Base-by-base conservation (phyloP, 1,140 invertebrate species). In the Arctopsyche grandis region DNA sequence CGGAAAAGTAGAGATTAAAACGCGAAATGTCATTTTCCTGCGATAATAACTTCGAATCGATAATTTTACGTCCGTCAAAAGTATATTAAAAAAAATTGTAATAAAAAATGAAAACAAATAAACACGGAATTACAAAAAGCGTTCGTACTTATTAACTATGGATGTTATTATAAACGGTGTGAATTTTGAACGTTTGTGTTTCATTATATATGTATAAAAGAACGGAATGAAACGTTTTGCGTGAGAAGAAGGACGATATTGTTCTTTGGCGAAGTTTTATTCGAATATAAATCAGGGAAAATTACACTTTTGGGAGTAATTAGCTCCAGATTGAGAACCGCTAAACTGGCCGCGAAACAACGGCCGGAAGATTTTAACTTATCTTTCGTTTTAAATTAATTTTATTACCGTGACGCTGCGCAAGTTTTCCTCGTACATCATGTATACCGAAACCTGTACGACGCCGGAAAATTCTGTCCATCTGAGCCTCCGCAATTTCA, bases 261-360 rank as follows among this genome's bases (percentile, higher is more conserved):
- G 10, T 66, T 66, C 24, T 24, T 66, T 66, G 3, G 63, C 21
- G 63, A 66, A 66, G 63, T 66, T 66, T 66, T 22, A 21, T 22
- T 60, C 63, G 19, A 10, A 66, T 26, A 66, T 66, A 66, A 66
- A 66, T 66, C 63, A 66, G 14, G 9, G 19, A 12, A 22, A 66
- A 66, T 66, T 66, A 26, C 24, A 22, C 63, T 66, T 66, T 66
- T 29, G 63, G 63, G 63, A 66, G 63, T 26, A 66, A 66, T 66
- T 66, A 66, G 21, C 63, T 22, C 24, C 63, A 66, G 63, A 66
- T 66, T 66, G 63, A 26, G 63, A 66, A 29, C 5, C 63, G 63
- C 21, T 24, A 66, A 66, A 66, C 21, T 29, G 21, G 63, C 16
- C 16, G 21, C 21, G 63, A 60, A 21, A 60, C 56, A 9, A 21